Conservation (phyloP, 2,888 invertebrate species). For the Meandrusa payeni region DNA sequence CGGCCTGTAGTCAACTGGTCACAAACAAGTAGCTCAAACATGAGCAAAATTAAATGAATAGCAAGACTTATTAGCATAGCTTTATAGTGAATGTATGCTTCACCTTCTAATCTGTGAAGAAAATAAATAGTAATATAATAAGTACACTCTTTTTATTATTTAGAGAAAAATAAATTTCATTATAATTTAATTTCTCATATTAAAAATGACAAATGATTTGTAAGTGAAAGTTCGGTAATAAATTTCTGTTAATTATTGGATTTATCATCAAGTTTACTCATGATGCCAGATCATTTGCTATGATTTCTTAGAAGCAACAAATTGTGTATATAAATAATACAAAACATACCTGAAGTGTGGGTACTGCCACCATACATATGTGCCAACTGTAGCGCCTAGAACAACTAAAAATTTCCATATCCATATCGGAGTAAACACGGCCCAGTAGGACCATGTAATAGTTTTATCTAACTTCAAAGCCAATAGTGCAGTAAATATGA, state of each 20-base stretch:
- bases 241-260: no score
- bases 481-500: constrained; percentile 94
- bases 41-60: constrained; percentile 94
- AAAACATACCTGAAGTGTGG: constrained; percentile 92
- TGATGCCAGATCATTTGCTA: no score
- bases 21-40: constrained; percentile 98
- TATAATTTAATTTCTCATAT: no score
- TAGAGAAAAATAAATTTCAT: no score
- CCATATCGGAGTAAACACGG: constrained; percentile 98
- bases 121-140: no score
- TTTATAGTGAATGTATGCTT: constrained; percentile 98
- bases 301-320: no score
- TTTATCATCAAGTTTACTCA: no score
- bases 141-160: no score
- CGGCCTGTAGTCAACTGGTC: constrained; percentile 94
- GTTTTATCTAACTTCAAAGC: constrained; percentile 93
- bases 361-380: constrained; percentile 97
- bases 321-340: not conserved
- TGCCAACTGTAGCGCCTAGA: constrained; percentile 93
- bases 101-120: constrained; percentile 92
- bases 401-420: constrained; percentile 97
- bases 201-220: no score
- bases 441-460: constrained; percentile 97
- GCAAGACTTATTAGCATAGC: constrained; percentile 98
- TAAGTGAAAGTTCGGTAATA: no score